phyloP scores from a whole-genome alignment of 1,140 invertebrate species.

The Drosophila subpulchrella region DNA sequence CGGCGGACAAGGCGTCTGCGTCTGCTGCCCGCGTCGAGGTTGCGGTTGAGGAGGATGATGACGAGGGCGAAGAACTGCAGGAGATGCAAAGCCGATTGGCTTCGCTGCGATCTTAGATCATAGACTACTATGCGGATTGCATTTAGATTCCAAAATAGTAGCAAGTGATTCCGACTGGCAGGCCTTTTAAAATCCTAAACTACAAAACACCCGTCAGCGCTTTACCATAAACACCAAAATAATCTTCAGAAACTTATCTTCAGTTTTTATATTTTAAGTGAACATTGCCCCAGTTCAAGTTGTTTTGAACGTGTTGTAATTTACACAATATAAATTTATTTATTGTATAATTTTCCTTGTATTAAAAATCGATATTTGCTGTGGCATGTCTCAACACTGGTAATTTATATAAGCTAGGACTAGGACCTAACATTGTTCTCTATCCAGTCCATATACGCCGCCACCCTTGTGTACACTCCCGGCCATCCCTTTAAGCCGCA shows the following conservation, averaged over 20 bases:
- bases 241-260: constrained; percentile 25
- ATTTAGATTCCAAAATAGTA: constrained; percentile 30
- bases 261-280: constrained; percentile 51
- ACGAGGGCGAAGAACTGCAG: constrained; percentile 85
- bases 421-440: constrained; percentile 80
- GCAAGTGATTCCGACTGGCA: constrained; percentile 2
- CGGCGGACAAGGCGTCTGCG: constrained; percentile 86
- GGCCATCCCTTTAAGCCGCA: constrained; percentile 90
- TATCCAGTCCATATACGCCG: constrained; percentile 90
- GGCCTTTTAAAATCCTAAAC: constrained; percentile 41
- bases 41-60: constrained; percentile 82
- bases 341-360: constrained; percentile 67
- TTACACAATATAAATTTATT: constrained; percentile 60
- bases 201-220: constrained; percentile 4
- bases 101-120: constrained; percentile 66
- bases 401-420: neutral
- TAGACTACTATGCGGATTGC: constrained; percentile 59
- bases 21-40: constrained; percentile 34
- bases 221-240: constrained; percentile 55
- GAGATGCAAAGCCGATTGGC: constrained; percentile 85
- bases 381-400: neutral
- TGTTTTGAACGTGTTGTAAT: constrained; percentile 49
- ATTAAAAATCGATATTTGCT: constrained; percentile 50
- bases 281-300: constrained; percentile 45
- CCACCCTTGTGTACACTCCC: constrained; percentile 91